Base-by-base conservation (phyloP, 2,113 vertebrate genomes). In the Turdus rufiventris region DNA sequence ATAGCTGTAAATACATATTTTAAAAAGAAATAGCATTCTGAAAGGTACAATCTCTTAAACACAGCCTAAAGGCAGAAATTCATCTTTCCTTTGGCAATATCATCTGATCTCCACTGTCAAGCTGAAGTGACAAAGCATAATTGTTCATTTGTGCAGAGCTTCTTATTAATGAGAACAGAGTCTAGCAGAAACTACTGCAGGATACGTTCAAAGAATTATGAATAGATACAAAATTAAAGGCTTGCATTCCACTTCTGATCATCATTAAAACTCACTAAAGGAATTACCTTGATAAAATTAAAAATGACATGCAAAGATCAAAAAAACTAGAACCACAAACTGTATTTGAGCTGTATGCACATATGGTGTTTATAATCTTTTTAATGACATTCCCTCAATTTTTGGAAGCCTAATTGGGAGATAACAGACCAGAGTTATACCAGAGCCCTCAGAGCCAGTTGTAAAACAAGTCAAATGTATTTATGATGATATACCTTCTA, bases 241-340 rank as follows among this genome's bases (percentile, higher is more conserved):
- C 7, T 4, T 12, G 28, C 15, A 45, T 77, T 87, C 25, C 15
- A 74, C 15, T 54, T 62, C 34, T 43, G 33, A 60, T 48, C 31
- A 50, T 11, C 23, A 77, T 17, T 66, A 80, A 83, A 76, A 65
- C 6, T 48, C n/a, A 11, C 11, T 48, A 13, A 80, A 68, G 16
- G 12, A 72, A 53, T 38, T 51, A 19, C 13, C 5, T 58, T 60
- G 18, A 40, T 8, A 67, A 34, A 79, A 61, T 74, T 66, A 40
- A 26, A 76, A 63, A 47, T 23, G 0, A 7, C 1, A 8, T 0
- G 0, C 16, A 58, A 67, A 65, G 85, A 47, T 45, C 6, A 16
- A 48, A 19, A 19, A 17, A 25, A 18, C 3, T 29, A 61, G n/a
- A 33, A 60, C 3, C 4, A 36, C 57, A 10, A 31, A 2, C 4